phyloP scores from a whole-genome alignment of 1,140 invertebrate species.

The Chrysoperla carnea region DNA sequence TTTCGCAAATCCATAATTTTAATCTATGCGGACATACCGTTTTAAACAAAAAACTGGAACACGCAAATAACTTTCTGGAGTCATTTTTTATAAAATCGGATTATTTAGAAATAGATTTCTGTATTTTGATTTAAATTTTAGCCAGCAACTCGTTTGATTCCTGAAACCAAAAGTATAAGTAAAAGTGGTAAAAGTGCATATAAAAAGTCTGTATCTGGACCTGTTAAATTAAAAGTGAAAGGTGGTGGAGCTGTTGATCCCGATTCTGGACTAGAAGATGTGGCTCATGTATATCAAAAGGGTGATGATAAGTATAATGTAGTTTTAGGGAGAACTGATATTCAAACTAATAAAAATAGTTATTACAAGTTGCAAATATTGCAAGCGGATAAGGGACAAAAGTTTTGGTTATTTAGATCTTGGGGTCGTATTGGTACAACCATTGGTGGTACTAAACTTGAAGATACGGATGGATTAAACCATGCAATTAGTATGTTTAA shows the following conservation, averaged over 20 bases:
- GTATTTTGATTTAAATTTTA: slow-evolving; percentile 14
- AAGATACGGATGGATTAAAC: slow-evolving; percentile 30
- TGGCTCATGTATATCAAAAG: slow-evolving; percentile 60
- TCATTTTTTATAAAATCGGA: too few species aligned
- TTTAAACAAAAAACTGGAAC: too few species aligned
- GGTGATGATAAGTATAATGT: slow-evolving; percentile 48
- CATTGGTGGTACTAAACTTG: slow-evolving; percentile 67
- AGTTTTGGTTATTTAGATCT: slow-evolving; percentile 67
- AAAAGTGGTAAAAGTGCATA: slow-evolving; percentile 37
- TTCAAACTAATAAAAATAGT: slow-evolving; percentile 76
- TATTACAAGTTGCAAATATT: slow-evolving; percentile 91
- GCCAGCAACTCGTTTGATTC: slow-evolving; percentile 33
- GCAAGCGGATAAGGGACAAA: slow-evolving; percentile 47
- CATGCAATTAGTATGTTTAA: slow-evolving; percentile 51
- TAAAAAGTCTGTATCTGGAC: slow-evolving; percentile 41
- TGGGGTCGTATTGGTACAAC: slow-evolving; percentile 95
- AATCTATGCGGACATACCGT: too few species aligned
- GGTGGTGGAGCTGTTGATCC: slow-evolving; percentile 81
- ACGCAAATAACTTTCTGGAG: too few species aligned
- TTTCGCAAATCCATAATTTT: too few species aligned
- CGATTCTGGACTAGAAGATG: slow-evolving; percentile 61
- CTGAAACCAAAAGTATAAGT: slow-evolving; percentile 18
- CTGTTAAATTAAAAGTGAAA: slow-evolving; percentile 66
- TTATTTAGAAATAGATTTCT: too few species aligned
- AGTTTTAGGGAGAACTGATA: slow-evolving; percentile 70